Base-by-base conservation (phyloP, 1,140 invertebrate genomes). In the Diabrotica virgifera region DNA sequence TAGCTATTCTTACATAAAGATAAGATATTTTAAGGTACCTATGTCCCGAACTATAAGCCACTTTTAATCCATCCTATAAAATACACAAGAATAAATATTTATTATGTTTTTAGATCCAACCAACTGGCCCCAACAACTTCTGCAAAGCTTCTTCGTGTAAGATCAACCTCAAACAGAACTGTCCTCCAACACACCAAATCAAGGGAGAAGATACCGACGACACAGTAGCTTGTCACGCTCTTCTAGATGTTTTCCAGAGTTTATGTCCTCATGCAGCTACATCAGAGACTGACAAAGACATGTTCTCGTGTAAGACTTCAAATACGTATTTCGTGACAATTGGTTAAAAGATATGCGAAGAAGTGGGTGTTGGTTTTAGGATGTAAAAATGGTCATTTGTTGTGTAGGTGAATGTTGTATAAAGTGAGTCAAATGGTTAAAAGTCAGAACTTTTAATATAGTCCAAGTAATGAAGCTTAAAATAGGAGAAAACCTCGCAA, bases 281-380 rank as follows among this genome's bases (percentile, higher is more conserved):
- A 10, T 7, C 59, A 0, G 50, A 51, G 11, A 13, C 9, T 11
- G 59, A 61, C 14, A 14, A 52, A 14, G 35, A 24, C 2, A 54
- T 36, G 12, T 13, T 62, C 7, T 36, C 51, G 11, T 62, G 60
- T 13, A 62, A 54, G 36, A 59, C 58, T 10, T 62, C 60, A 24
- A 62, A 62, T 38, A 62, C 60, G 5, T 62, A 62, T 54, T 37
- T 54, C n/a, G 52, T 62, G 5, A 5, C 52, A n/a, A 53, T 62
- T 7, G 60, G 60, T n/a, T 62, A 62, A 52, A 36, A 24, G n/a
- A 24, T 1, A 24, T n/a, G 24, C 24, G 24, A 24, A 24, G 24
- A 24, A 24, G 24, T 24, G 24, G 24, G 4, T 1, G 24, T 24
- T 24, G 24, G 24, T 24, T 24, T 4, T 24, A 24, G 1, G 24